These are phyloP conservation scores for Sylvia atricapilla DNA, from an alignment of 2,113 vertebrate genomes.

Conservation along the genomic window DNA sequence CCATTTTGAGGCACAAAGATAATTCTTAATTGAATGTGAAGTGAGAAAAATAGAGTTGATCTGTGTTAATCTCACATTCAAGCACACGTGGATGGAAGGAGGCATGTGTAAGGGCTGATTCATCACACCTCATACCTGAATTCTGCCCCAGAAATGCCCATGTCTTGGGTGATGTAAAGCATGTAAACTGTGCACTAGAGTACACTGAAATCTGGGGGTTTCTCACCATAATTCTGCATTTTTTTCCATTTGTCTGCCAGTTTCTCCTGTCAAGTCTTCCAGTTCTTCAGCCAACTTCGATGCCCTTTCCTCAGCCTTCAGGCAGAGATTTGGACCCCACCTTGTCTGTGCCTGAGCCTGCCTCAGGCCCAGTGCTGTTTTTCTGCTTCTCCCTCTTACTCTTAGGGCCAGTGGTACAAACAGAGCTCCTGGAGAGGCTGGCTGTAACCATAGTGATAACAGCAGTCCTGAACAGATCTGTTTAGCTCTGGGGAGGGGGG, in stretches of 20 bases:
- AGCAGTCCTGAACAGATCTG: not conserved
- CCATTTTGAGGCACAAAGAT: not conserved
- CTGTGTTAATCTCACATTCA: not conserved
- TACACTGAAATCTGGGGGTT: not conserved
- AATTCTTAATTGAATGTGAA: not conserved
- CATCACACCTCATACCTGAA: not conserved
- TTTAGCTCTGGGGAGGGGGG: not conserved
- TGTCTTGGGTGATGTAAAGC: not conserved
- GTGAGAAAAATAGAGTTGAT: not conserved
- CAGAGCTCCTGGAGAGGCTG: not conserved
- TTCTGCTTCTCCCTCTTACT: not conserved
- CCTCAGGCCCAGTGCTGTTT: not conserved
- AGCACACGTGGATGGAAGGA: not conserved
- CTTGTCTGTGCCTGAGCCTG: not conserved
- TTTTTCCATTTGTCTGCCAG: not conserved
- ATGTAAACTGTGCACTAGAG: not conserved
- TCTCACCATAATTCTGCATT: not conserved
- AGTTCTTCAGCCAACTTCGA: not conserved
- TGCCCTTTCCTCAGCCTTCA: not conserved
- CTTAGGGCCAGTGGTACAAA: not conserved
- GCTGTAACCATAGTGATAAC: constrained; percentile 41
- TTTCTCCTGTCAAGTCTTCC: not conserved
- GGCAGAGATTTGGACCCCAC: not conserved
- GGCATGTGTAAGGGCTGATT: not conserved
- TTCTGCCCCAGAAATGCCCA: not conserved